phyloP scores from a whole-genome alignment of 1,140 invertebrate species.

The Belonocnema kinseyi region DNA sequence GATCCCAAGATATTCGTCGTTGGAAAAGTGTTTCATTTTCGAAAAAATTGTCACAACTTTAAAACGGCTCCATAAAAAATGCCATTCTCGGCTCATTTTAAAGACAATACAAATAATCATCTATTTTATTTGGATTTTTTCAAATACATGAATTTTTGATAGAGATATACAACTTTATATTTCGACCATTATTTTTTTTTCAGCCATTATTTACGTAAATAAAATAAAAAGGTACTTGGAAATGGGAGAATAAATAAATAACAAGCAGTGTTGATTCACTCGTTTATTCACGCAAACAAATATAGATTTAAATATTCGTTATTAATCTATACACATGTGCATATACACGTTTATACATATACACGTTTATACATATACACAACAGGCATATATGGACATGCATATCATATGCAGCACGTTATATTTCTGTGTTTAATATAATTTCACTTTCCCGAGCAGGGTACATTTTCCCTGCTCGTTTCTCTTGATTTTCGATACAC shows the following conservation, averaged over 20 bases:
- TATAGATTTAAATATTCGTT: conserved; percentile 65
- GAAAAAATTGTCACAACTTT: too few relatives aligned
- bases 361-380: conserved; percentile 56
- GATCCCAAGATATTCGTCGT: too few relatives aligned
- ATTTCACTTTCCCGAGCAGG: conserved; percentile 60
- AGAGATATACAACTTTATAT: too few relatives aligned
- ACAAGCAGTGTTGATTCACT: conserved; percentile 61
- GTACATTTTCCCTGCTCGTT: conserved; percentile 55
- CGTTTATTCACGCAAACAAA: conserved; percentile 71
- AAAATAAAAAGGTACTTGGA: neutral
- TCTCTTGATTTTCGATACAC: conserved; percentile 47
- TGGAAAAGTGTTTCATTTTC: too few relatives aligned
- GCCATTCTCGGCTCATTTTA: too few relatives aligned
- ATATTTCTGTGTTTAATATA: conserved; percentile 63
- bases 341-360: conserved; percentile 47
- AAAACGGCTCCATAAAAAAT: too few relatives aligned
- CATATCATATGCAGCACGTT: conserved; percentile 58
- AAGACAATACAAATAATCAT: too few relatives aligned
- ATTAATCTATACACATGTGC: conserved; percentile 57
- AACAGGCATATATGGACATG: conserved; percentile 56
- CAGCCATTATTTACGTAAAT: too few relatives aligned
- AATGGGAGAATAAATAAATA: conserved; percentile 37
- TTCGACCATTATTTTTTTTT: too few relatives aligned
- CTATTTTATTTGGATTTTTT: too few relatives aligned
- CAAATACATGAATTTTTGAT: too few relatives aligned